Evolutionary conservation across 2,797 vertebrate genomes (phyloP).

Genomic region (Oceanodroma leucorhoa): DNA sequence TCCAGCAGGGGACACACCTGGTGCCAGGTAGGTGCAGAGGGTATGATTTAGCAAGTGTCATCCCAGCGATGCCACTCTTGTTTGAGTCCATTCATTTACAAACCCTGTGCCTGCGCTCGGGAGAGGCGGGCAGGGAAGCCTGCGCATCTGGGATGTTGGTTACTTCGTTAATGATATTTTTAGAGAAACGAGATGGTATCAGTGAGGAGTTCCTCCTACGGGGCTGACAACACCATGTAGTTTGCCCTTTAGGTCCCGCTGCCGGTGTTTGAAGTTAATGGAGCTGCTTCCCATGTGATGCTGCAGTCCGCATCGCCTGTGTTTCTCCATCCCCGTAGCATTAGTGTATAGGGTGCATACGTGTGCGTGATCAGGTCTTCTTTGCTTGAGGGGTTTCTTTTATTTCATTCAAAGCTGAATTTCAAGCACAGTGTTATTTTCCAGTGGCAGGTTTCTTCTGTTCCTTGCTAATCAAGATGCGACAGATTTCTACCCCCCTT

Average conservation of each 20-base stretch:
- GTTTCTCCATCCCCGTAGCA: not conserved
- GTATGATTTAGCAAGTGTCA: not conserved
- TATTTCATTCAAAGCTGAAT: not conserved
- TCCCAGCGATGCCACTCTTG: not conserved
- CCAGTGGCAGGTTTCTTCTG: conserved; percentile 60
- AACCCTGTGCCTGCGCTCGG: fast-evolving
- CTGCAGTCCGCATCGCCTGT: not conserved
- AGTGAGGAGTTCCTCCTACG: not conserved
- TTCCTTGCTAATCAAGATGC: conserved; percentile 62
- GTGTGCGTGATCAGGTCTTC: fast-evolving
- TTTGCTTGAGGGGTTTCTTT: not conserved
- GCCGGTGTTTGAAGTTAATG: not conserved
- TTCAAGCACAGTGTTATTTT: conserved; percentile 11
- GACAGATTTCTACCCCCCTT: conserved; percentile 67
- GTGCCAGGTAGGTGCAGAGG: not conserved
- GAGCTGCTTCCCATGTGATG: not conserved
- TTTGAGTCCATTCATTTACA: not conserved
- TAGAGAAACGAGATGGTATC: not conserved
- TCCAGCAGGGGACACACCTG: not conserved
- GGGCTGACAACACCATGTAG: fast-evolving
- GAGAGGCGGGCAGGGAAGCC: not conserved
- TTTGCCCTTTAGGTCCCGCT: not conserved
- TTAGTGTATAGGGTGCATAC: not conserved
- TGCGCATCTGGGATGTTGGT: not conserved
- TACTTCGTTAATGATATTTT: not conserved